A percentile compares a stretch with the other conserved stretches of the same genome.
Conservation (phyloP, 2,888 invertebrate genomes). For the Hymenopus coronatus region DNA sequence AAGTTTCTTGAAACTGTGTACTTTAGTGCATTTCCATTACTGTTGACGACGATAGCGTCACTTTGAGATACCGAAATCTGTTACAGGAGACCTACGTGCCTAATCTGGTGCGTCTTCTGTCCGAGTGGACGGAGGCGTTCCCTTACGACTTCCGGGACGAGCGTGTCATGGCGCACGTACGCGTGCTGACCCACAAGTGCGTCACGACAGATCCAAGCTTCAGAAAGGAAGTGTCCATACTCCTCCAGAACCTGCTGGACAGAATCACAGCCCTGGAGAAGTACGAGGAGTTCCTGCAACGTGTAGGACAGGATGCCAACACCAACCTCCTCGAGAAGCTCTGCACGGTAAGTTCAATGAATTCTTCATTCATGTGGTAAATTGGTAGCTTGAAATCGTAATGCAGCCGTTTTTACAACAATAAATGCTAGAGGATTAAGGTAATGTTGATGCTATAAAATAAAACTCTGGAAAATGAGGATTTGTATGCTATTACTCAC, state of each 20-base stretch:
- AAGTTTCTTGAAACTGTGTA: no score
- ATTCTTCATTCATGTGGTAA: no score
- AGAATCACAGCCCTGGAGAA: constrained; percentile 83
- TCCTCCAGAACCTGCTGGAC: constrained; percentile 81
- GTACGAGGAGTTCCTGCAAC: constrained; percentile 79
- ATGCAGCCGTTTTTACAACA: no score
- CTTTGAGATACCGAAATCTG: neutral
- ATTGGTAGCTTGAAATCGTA: no score
- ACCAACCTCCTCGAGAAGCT: constrained; percentile 57
- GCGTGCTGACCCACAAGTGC: constrained; percentile 84
- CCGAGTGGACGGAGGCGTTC: constrained; percentile 94
- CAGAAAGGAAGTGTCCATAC: constrained; percentile 75
- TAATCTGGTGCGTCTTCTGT: constrained; percentile 74
- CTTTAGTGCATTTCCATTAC: no score
- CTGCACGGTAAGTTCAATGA: constrained; percentile 53
- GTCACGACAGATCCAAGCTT: constrained; percentile 57
- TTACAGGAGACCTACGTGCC: constrained; percentile 60
- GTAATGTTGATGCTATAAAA: no score
- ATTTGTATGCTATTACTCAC: no score
- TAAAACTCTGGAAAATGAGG: no score
- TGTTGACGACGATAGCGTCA: neutral
- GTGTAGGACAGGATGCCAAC: constrained; percentile 61
- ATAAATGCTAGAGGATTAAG: no score
- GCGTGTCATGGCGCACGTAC: constrained; percentile 87
- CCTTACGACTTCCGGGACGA: constrained; percentile 97